These are phyloP conservation scores for Drosophila melanocephala DNA, from an alignment of 2,888 invertebrate species.

Conservation along the genomic window DNA sequence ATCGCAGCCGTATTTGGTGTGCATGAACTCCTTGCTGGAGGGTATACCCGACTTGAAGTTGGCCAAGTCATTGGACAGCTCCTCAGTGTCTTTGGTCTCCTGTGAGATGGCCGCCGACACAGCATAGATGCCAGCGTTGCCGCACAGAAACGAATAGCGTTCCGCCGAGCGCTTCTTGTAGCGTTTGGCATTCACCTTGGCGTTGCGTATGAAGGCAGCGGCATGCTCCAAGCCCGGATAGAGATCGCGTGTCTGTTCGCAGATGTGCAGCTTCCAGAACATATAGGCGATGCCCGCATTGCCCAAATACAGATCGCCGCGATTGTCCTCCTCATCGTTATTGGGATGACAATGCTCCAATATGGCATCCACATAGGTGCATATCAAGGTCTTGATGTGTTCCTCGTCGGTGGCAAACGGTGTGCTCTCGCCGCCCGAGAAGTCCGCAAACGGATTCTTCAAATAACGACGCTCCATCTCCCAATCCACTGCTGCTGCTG, in stretches of 20 bases:
- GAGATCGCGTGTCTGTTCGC: constrained; percentile 84
- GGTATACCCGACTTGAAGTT: constrained; percentile 84
- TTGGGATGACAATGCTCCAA: constrained; percentile 83
- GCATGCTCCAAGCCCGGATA: constrained; percentile 88
- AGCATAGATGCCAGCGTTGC: constrained; percentile 92
- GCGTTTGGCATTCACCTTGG: constrained; percentile 87
- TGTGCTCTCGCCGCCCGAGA: constrained; percentile 66
- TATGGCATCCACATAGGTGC: constrained; percentile 84
- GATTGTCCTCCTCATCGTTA: constrained; percentile 79
- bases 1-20: constrained; percentile 90
- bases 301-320: constrained; percentile 85
- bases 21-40: constrained; percentile 86
- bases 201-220: constrained; percentile 88
- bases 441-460: constrained; percentile 84
- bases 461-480: constrained; percentile 84
- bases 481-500: constrained; percentile 8
- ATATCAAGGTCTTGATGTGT: constrained; percentile 83
- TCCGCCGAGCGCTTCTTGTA: constrained; percentile 86
- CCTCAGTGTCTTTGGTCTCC: constrained; percentile 85
- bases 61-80: constrained; percentile 84
- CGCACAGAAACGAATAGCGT: constrained; percentile 91
- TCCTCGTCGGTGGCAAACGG: constrained; percentile 80
- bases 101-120: constrained; percentile 88
- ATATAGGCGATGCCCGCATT: constrained; percentile 89
- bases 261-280: constrained; percentile 90